Evolutionary conservation across 2,797 vertebrate genomes (phyloP), one percentile per base, ranked within the genome.

Genomic region (Vespertilio murinus): DNA sequence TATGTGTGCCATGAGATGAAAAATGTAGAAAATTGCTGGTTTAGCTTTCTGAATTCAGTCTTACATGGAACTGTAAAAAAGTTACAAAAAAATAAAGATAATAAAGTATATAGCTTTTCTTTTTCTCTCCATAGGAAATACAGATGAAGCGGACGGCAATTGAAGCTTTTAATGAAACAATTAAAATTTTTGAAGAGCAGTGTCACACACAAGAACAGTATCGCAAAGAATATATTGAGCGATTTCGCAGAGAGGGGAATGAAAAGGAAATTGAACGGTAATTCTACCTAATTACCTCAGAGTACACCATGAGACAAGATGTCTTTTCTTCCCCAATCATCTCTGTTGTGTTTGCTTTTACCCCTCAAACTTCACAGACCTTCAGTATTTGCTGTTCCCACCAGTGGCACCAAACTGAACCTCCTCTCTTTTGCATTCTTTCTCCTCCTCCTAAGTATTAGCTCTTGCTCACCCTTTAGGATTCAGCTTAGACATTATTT

Each of bases 101-200:
- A 87, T 93, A 28, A 70, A 88, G 22, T 85, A 0, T 74, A 20
- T 81, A 13, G 89, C 28, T 67, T 95, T 95, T 75, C 18, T 93
- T 91, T 75, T 93, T 94, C 47, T 86, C 83, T 97, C 49, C 52
- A 0, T 94, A 99, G 99, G 99, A 99, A 98, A 99, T 99, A 97
- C 99, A 99, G 98, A 99, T 99, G 99, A 99, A 99, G 97, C 98
- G 99, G 86, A 99, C 99, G 0, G 99, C 99, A 94, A 99, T 99
- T 30, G 99, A 99, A 97, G 99, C 99, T 91, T 99, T 99, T 98
- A 99, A 99, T 96, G 99, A 99, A 98, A 99, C 99, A 96, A 99
- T 99, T 98, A 99, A 99, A 98, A 99, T 99, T 97, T 99, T 99
- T 94, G 99, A 99, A 98, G 99, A 99, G 87, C 99, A 99, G 96